Conservation (phyloP, 2,888 invertebrate species). For the Oligia latruncula region DNA sequence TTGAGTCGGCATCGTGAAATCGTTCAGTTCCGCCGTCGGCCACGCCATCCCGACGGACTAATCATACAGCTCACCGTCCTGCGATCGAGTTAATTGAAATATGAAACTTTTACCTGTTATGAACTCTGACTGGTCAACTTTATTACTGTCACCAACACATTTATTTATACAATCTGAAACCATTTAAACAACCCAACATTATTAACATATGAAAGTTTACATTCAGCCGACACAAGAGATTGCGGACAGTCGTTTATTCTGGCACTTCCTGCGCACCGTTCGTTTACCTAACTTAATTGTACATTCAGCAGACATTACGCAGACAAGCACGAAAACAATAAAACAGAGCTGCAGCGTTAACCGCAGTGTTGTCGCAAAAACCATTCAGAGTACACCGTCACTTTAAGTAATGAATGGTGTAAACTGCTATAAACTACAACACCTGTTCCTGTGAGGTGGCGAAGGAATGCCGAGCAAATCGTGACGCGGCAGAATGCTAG, state of each 20-base stretch:
- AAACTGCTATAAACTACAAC: slow-evolving; percentile 67
- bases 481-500: slow-evolving; percentile 66
- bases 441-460: slow-evolving; percentile 54
- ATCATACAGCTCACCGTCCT: slow-evolving; percentile 62
- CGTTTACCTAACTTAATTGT: slow-evolving; percentile 63
- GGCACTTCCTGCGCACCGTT: slow-evolving; percentile 41
- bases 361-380: slow-evolving; percentile 69
- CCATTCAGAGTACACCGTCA: slow-evolving; percentile 68
- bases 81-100: slow-evolving; percentile 63
- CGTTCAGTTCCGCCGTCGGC: slow-evolving; percentile 66
- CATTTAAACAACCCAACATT: slow-evolving; percentile 20
- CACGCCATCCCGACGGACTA: slow-evolving; percentile 64
- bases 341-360: slow-evolving; percentile 61
- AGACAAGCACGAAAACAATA: slow-evolving; percentile 67
- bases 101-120: slow-evolving; percentile 66
- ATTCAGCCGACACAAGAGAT: slow-evolving; percentile 33
- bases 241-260: slow-evolving; percentile 36
- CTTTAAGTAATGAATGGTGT: slow-evolving; percentile 76
- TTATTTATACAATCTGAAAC: slow-evolving; percentile 14
- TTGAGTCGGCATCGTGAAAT: slow-evolving; percentile 71
- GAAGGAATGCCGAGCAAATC: slow-evolving; percentile 55
- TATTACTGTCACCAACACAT: slow-evolving; percentile 37
- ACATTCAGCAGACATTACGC: slow-evolving; percentile 55
- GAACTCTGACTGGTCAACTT: slow-evolving; percentile 39
- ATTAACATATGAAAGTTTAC: slow-evolving; percentile 24